Evolutionary conservation across 2,888 invertebrate genomes (phyloP).

Genomic region (Oeneis ivallda): DNA sequence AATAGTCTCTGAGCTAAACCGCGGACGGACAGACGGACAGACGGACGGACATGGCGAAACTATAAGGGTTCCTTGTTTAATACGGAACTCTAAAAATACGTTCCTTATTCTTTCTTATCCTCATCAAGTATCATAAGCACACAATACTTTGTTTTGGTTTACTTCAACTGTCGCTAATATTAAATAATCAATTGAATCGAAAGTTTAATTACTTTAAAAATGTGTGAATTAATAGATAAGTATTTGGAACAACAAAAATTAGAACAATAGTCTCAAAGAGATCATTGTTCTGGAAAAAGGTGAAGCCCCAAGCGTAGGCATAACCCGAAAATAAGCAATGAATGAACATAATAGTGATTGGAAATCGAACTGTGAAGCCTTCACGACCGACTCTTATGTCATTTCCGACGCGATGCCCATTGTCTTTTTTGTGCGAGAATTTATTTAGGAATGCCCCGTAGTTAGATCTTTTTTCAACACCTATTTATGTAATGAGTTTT

Average conservation of each 20-base stretch:
- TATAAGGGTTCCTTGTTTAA: too few relatives aligned
- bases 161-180: neutral
- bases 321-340: constrained; percentile 20
- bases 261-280: neutral
- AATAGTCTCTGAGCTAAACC: too few relatives aligned
- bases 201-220: neutral
- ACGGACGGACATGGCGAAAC: too few relatives aligned
- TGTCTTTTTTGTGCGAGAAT: constrained; percentile 23
- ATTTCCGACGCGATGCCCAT: constrained; percentile 20
- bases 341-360: constrained; percentile 23
- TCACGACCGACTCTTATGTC: constrained; percentile 14
- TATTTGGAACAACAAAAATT: too few relatives aligned
- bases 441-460: constrained; percentile 20
- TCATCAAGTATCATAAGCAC: neutral
- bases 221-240: neutral
- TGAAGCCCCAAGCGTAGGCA: constrained; percentile 10
- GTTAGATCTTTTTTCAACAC: constrained; percentile 13
- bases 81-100: too few relatives aligned
- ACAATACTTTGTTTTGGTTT: neutral
- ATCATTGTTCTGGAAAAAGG: constrained; percentile 1
- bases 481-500: neutral
- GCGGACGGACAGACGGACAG: too few relatives aligned
- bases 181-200: neutral
- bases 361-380: constrained; percentile 24
- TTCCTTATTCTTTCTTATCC: too few relatives aligned